Evolutionary conservation across 1,140 invertebrate species (phyloP).

Genomic region (Ostrea denselamellosa): DNA sequence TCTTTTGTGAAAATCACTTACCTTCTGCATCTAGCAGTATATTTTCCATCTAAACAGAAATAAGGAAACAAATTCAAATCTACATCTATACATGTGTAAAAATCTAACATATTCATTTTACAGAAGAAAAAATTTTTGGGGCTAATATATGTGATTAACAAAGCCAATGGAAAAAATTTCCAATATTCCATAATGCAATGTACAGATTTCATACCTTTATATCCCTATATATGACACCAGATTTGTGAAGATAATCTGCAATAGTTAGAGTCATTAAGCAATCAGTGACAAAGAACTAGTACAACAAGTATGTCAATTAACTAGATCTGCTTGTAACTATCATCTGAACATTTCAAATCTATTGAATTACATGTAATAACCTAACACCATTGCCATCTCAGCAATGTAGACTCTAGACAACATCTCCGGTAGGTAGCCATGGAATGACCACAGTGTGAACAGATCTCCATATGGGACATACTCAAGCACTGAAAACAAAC

Average conservation of each 20-base stretch:
- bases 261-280: constrained; percentile 66
- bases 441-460: constrained; percentile 85
- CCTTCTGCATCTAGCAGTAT: constrained; percentile 88
- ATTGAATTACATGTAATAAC: constrained; percentile 80
- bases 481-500: constrained; percentile 86
- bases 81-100: background rate
- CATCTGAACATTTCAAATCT: no score
- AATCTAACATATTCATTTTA: background rate
- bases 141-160: no score
- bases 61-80: constrained; percentile 10
- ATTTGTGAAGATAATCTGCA: constrained; percentile 94
- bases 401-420: constrained; percentile 89
- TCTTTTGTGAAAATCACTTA: constrained; percentile 53
- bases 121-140: background rate
- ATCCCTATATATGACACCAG: constrained; percentile 93
- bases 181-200: background rate
- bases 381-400: constrained; percentile 90
- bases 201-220: constrained; percentile 83
- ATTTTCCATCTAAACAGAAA: constrained; percentile 85
- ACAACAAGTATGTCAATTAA: background rate
- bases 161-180: no score
- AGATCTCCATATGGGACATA: constrained; percentile 90
- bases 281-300: background rate
- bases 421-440: constrained; percentile 86
- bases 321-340: background rate